These are phyloP conservation scores for Clistopyga incitator DNA, from an alignment of 2,888 invertebrate genomes.

Conservation along the genomic window DNA sequence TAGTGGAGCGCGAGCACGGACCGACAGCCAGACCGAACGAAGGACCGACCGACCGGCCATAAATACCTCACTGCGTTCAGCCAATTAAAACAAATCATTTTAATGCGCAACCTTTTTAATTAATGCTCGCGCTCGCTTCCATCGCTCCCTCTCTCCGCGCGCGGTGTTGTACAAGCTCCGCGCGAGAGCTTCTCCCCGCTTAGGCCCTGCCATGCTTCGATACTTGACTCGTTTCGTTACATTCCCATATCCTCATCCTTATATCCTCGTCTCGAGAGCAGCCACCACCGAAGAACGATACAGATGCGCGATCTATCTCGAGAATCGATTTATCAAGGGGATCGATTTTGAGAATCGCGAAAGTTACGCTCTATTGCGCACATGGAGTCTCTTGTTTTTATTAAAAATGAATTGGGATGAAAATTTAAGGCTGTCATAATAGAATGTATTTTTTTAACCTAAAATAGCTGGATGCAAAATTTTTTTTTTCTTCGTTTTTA, in stretches of 20 bases:
- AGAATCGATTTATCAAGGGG: slow-evolving; percentile 20
- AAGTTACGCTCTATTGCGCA: no score
- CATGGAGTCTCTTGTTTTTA: no score
- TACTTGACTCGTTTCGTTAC: slow-evolving; percentile 67
- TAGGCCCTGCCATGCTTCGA: slow-evolving; percentile 57
- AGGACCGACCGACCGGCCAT: slow-evolving; percentile 80
- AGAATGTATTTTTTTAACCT: no score
- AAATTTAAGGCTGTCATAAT: no score
- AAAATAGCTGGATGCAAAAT: no score
- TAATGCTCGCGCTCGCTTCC: slow-evolving; percentile 83
- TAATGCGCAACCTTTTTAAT: slow-evolving; percentile 85
- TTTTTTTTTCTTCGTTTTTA: no score
- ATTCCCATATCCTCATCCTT: slow-evolving; percentile 63
- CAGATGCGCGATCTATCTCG: slow-evolving; percentile 41
- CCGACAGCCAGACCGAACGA: slow-evolving; percentile 76
- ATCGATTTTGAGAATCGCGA: no score
- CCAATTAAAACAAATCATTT: slow-evolving; percentile 85
- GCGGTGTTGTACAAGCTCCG: slow-evolving; percentile 61
- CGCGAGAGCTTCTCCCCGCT: slow-evolving; percentile 53
- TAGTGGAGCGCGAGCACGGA: slow-evolving; percentile 74
- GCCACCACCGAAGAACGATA: slow-evolving; percentile 49
- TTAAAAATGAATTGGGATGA: no score
- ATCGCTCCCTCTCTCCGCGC: slow-evolving; percentile 71
- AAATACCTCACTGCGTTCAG: slow-evolving; percentile 84
- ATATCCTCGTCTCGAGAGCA: not conserved